phyloP scores from a whole-genome alignment of 2,113 vertebrate species.

The Parus major region DNA sequence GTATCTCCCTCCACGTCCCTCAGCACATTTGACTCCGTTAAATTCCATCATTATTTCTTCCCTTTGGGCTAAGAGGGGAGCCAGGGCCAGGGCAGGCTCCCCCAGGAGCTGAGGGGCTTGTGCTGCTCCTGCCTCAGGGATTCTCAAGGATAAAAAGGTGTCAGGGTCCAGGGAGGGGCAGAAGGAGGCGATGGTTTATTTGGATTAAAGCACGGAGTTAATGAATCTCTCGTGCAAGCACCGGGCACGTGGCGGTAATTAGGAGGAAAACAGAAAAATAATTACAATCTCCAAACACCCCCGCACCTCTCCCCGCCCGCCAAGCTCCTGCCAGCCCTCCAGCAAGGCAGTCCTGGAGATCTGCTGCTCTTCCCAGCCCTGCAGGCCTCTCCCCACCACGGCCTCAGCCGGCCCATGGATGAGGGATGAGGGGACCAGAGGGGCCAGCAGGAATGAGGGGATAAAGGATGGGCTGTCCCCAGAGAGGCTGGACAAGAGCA shows the following conservation, averaged over 20 bases:
- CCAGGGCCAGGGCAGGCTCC: background rate
- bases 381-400: background rate
- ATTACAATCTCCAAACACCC: background rate
- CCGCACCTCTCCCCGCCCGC: background rate
- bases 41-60: conserved; percentile 49
- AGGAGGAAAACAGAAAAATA: background rate
- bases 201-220: background rate
- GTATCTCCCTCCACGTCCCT: conserved; percentile 1
- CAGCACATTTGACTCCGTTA: background rate
- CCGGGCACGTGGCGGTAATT: background rate
- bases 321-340: background rate
- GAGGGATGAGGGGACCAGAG: background rate
- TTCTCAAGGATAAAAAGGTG: background rate
- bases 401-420: background rate
- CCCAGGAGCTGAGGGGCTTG: background rate
- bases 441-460: background rate
- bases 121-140: background rate
- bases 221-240: background rate
- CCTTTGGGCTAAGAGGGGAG: conserved; percentile 1
- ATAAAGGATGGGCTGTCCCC: background rate
- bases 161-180: background rate
- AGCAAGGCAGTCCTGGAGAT: background rate
- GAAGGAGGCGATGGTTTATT: background rate
- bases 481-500: background rate
- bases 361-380: background rate